Percentiles rank a stretch among this genome's conserved stretches.
phyloP scores from a whole-genome alignment of 2,888 invertebrate species.

The Drosophila lacicola region DNA sequence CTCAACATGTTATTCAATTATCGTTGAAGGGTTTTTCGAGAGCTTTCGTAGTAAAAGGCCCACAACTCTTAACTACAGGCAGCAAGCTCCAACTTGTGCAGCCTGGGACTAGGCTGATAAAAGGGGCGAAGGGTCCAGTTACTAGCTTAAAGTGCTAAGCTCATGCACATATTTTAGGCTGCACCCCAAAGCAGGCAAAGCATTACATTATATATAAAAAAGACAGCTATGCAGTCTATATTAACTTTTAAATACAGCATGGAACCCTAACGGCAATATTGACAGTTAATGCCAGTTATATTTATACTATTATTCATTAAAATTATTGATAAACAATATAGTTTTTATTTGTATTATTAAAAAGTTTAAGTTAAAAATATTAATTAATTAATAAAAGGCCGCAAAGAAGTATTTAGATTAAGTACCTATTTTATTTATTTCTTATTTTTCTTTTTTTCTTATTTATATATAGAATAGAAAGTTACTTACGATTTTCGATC shows the following conservation, averaged over 20 bases:
- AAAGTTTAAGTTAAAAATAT: too few relatives aligned
- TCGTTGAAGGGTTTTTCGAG: not conserved
- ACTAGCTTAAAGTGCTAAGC: constrained; percentile 20
- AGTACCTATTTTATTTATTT: too few relatives aligned
- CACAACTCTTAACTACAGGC: constrained; percentile 2
- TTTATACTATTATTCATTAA: too few relatives aligned
- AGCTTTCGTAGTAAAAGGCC: not conserved
- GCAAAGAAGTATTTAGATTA: too few relatives aligned
- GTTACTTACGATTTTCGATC: too few relatives aligned
- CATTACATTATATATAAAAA: not conserved
- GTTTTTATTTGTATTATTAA: too few relatives aligned
- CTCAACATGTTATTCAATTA: constrained; percentile 31
- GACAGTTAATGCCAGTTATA: not conserved
- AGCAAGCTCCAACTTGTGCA: not conserved
- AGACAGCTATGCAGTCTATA: not conserved
- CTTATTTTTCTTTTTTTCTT: too few relatives aligned
- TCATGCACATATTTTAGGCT: constrained; percentile 18
- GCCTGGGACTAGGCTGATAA: not conserved
- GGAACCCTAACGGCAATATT: not conserved
- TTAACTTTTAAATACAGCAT: not conserved
- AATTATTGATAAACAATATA: too few relatives aligned
- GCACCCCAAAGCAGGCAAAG: constrained; percentile 3
- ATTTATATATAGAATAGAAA: too few relatives aligned
- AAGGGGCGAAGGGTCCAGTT: not conserved
- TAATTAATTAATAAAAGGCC: too few relatives aligned